Conservation (phyloP, 2,888 invertebrate species). For the Sepioteuthis lessoniana region DNA sequence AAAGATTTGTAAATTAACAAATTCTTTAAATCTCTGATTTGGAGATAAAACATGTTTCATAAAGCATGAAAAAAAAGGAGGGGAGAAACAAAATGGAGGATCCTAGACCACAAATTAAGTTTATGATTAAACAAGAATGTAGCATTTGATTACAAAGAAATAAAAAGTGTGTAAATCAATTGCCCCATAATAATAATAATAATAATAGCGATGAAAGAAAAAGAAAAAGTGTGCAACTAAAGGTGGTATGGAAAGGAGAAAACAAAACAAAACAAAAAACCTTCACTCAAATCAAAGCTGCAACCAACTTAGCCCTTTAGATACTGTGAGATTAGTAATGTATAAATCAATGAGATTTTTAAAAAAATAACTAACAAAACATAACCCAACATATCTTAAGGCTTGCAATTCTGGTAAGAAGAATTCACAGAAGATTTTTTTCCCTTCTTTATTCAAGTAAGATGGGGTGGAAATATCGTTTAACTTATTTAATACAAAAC, state of each 20-base stretch:
- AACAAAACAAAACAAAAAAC: background rate
- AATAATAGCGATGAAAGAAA: background rate
- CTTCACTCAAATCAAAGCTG: background rate
- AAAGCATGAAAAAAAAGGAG: no score
- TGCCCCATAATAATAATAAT: background rate
- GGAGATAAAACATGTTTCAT: no score
- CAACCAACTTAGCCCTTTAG: background rate
- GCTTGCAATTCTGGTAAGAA: background rate
- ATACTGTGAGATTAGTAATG: background rate
- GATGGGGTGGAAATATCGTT: background rate
- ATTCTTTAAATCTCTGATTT: background rate
- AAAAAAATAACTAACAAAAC: background rate
- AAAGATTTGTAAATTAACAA: background rate
- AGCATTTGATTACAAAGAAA: conserved; percentile 9
- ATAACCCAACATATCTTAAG: background rate
- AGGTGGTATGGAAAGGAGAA: background rate
- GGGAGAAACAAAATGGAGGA: background rate
- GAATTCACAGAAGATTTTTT: background rate
- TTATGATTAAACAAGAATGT: background rate
- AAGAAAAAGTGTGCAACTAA: background rate
- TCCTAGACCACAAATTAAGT: conserved; percentile 8
- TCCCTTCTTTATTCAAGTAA: background rate
- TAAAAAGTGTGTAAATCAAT: background rate
- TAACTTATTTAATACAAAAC: background rate
- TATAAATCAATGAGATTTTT: background rate